Evolutionary conservation across 2,797 vertebrate genomes (phyloP).

Genomic region (Peromyscus eremicus): DNA sequence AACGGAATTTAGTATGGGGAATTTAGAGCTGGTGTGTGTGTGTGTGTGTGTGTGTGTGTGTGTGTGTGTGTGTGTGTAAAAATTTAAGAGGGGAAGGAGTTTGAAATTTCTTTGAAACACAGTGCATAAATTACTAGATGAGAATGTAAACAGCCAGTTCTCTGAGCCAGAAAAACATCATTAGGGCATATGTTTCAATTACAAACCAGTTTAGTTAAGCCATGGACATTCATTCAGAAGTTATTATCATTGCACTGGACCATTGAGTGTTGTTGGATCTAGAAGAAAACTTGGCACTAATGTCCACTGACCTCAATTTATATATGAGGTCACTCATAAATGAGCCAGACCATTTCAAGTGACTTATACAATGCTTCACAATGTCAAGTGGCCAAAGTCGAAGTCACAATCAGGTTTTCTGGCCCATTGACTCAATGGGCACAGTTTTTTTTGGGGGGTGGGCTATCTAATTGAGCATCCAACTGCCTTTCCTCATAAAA

Average conservation of each 20-base stretch:
- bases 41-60: neutral
- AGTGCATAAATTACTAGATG: conserved; percentile 55
- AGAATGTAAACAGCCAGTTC: conserved; percentile 52
- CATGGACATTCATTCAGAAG: conserved; percentile 58
- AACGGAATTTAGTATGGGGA: conserved; percentile 14
- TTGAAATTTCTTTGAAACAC: conserved; percentile 64
- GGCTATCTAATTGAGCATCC: neutral
- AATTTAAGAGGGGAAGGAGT: neutral
- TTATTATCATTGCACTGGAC: conserved; percentile 66
- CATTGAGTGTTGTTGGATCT: neutral
- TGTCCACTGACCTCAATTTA: conserved; percentile 39
- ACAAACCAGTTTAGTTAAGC: conserved; percentile 59
- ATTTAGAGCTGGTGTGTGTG: neutral
- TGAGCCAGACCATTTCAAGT: conserved; percentile 9
- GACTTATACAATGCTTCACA: conserved; percentile 28
- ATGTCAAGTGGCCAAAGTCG: neutral
- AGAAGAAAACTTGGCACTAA: conserved; percentile 41
- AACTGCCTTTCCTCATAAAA: conserved; percentile 49
- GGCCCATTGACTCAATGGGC: neutral
- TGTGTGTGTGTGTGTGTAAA: neutral
- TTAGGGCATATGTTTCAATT: conserved; percentile 65
- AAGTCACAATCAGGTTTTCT: conserved; percentile 47
- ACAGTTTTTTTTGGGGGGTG: neutral
- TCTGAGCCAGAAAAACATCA: conserved; percentile 63
- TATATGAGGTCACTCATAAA: conserved; percentile 15